phyloP scores from a whole-genome alignment of 2,797 vertebrate species.

The Mus caroli region DNA sequence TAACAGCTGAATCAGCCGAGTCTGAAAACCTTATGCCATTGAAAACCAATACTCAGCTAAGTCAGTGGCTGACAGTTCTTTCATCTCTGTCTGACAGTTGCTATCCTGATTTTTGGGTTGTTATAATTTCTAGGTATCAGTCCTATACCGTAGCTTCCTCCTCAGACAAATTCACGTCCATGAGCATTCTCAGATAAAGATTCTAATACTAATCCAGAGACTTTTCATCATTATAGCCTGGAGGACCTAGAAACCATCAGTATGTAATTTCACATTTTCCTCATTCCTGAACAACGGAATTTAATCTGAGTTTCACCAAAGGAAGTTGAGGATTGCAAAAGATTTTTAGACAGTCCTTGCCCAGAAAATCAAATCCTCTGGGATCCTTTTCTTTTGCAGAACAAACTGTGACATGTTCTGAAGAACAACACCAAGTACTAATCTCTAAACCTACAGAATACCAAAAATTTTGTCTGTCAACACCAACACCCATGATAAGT shows the following conservation, averaged over 20 bases:
- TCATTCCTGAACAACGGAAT: background rate
- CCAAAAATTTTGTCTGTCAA: background rate
- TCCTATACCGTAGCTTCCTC: accelerated
- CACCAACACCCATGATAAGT: background rate
- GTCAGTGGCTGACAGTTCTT: background rate
- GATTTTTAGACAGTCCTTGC: background rate
- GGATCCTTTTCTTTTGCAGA: background rate
- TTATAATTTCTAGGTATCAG: background rate
- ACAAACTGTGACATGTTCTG: no score
- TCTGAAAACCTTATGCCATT: background rate
- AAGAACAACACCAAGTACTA: background rate
- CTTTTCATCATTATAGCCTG: background rate
- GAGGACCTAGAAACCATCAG: background rate
- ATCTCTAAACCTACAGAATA: background rate
- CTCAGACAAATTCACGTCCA: background rate
- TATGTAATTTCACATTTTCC: background rate
- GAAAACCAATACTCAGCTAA: background rate
- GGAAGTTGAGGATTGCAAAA: no score
- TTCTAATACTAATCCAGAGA: background rate
- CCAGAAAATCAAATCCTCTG: background rate
- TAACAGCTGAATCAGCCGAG: background rate
- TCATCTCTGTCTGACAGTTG: background rate
- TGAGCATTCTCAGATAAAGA: background rate
- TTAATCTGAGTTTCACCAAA: background rate
- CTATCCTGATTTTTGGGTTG: background rate